Base-by-base conservation (phyloP, 1,140 invertebrate species). In the Psilanteris sp. region DNA sequence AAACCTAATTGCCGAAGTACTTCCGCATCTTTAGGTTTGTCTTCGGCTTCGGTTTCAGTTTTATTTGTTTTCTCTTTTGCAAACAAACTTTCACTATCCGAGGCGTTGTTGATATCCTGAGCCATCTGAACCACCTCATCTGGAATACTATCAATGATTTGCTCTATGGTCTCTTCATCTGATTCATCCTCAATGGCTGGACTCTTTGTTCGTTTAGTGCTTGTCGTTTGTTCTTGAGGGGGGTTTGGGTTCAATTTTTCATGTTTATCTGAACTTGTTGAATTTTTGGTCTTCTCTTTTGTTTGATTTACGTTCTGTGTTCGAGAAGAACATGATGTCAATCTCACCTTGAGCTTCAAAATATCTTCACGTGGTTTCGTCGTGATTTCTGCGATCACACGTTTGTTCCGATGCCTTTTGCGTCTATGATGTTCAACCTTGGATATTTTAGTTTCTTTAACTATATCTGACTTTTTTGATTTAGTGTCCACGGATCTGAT, bases 361-460 rank as follows among this genome's bases (percentile, higher is more conserved):
- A 87, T 39, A 48, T 87, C 86, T 16, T 87, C 86, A 3, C 82
- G 54, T 3, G 86, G 86, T 2, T 78, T 86, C 0, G 85, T 86
- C 0, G 85, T 87, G 9, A 87, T 87, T 15, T 87, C 86, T 1
- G 85, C 86, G 3, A 87, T 87, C 1, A 87, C 82, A 0, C 85
- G 79, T 14, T 87, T 87, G 26, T 85, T 87, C 4, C 83, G 77
- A 10, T 85, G 84, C 20, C 81, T 85, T 29, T 72, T 85, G 0
- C 81, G 71, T 48, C 87, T 87, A 3, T 82, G 84, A 14, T 87
- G 85, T 13, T 87, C 85, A 6, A 81, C 4, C 29, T 82, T 84
- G 0, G 77, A 48, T 10, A 75, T 52, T 34, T 85, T 85, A 3
- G 6, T 11, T 3, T 75, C 39, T 64, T 79, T 80, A 1, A 61